Conservation (phyloP, 2,797 vertebrate species). For the Notoglanidium macrostoma region DNA sequence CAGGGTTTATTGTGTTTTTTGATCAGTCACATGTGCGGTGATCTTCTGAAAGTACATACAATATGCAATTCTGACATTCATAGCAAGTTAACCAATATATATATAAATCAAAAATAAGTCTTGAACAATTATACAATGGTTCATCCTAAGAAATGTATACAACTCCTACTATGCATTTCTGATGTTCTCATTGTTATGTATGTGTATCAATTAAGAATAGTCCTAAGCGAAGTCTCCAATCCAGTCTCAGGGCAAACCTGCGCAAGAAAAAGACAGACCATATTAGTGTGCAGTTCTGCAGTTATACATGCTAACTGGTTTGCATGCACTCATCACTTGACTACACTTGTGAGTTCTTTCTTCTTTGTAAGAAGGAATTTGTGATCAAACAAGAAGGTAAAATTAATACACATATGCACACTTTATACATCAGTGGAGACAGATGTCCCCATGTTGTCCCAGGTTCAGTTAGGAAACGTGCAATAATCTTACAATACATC, state of each 20-base stretch:
- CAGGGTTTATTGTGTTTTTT: constrained; percentile 25
- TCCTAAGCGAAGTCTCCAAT: constrained; percentile 4
- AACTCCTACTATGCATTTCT: background rate
- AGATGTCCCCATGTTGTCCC: background rate
- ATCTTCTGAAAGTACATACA: background rate
- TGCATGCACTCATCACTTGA: too few species aligned
- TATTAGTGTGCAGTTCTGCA: constrained; percentile 1
- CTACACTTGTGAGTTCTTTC: background rate
- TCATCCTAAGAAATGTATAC: constrained; percentile 42
- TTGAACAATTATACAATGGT: constrained; percentile 55
- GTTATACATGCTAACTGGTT: background rate
- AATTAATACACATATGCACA: background rate
- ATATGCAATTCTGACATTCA: background rate
- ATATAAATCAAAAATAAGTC: constrained; percentile 57
- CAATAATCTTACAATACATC: background rate
- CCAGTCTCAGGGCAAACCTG: constrained; percentile 72
- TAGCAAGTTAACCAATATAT: constrained; percentile 28
- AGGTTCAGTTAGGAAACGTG: background rate
- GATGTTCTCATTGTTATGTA: background rate
- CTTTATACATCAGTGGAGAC: background rate
- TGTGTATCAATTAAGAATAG: background rate
- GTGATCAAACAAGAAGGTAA: background rate
- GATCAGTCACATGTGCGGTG: background rate
- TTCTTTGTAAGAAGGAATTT: background rate
- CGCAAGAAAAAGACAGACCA: background rate